These are phyloP conservation scores for Drosophila falleni DNA, from an alignment of 2,888 invertebrate species.

Conservation along the genomic window DNA sequence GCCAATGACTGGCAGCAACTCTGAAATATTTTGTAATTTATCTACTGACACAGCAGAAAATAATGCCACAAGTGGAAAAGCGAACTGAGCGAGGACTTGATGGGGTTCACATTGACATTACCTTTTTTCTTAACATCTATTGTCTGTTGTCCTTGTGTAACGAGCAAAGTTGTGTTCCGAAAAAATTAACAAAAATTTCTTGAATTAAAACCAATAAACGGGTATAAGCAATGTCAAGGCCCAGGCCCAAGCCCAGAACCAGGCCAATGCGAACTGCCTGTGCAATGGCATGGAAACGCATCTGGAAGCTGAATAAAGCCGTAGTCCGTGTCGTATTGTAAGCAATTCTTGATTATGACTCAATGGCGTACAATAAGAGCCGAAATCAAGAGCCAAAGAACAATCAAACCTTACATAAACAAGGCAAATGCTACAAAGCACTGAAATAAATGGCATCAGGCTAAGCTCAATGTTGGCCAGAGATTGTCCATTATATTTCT, in stretches of 20 bases:
- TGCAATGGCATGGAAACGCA: slow-evolving; percentile 48
- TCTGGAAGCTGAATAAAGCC: slow-evolving; percentile 16
- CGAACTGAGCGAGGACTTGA: slow-evolving; percentile 13
- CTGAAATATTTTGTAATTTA: slow-evolving; percentile 72
- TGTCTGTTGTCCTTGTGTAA: slow-evolving; percentile 26
- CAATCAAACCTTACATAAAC: slow-evolving; percentile 54
- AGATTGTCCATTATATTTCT: slow-evolving; percentile 45
- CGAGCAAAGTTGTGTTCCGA: slow-evolving; percentile 41
- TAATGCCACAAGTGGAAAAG: slow-evolving; percentile 69
- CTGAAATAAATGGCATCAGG: slow-evolving; percentile 23
- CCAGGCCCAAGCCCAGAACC: not conserved
- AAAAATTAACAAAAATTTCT: slow-evolving; percentile 52
- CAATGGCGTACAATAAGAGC: slow-evolving; percentile 49
- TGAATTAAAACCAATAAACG: slow-evolving; percentile 42
- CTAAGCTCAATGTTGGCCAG: slow-evolving; percentile 17
- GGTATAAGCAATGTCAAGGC: slow-evolving; percentile 20
- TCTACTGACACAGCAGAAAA: slow-evolving; percentile 80
- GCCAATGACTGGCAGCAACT: slow-evolving; percentile 72
- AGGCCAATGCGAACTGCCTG: slow-evolving; percentile 1
- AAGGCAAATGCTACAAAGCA: slow-evolving; percentile 46
- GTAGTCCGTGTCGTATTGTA: slow-evolving; percentile 5
- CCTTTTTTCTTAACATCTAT: slow-evolving; percentile 15
- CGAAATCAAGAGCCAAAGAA: slow-evolving; percentile 47
- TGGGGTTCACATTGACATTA: slow-evolving; percentile 46
- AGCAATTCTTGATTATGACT: slow-evolving; percentile 52